Conservation (phyloP, 2,113 vertebrate genomes). For the Ceuthmochares aereus region DNA sequence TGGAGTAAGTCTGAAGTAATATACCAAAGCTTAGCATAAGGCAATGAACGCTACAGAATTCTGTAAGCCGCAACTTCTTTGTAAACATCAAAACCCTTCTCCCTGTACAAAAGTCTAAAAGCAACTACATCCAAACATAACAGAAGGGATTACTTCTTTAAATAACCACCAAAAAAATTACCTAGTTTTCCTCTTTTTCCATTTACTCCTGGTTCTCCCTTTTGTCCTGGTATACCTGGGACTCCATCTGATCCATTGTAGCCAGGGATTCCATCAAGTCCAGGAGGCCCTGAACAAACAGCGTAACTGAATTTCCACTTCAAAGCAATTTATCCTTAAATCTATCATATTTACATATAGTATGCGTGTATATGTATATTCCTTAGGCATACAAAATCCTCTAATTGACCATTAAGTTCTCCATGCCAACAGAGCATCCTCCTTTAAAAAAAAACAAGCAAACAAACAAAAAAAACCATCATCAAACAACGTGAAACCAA, state of each 20-base stretch:
- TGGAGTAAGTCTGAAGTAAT: not conserved
- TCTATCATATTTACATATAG: not conserved
- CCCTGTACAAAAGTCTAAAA: not conserved
- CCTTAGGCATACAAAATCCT: not conserved
- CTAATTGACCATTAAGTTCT: not conserved
- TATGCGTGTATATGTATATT: not conserved
- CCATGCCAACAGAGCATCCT: not conserved
- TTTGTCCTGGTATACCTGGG: slow-evolving; percentile 85
- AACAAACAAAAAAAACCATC: not conserved
- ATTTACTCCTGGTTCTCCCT: slow-evolving; percentile 88
- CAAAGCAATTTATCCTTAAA: not conserved
- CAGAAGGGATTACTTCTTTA: not conserved
- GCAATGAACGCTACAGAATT: not conserved
- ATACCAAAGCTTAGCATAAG: not conserved
- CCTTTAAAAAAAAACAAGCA: not conserved
- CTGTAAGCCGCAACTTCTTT: not conserved
- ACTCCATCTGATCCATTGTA: slow-evolving; percentile 89
- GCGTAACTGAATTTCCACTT: not conserved
- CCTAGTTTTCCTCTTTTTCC: slow-evolving; percentile 83
- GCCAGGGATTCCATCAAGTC: slow-evolving; percentile 83
- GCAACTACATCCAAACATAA: not conserved
- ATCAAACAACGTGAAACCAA: not conserved
- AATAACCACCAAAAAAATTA: not conserved
- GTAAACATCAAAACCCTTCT: not conserved
- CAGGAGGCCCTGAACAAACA: slow-evolving; percentile 82